These are phyloP conservation scores for Epiblema foenella DNA, from an alignment of 2,888 invertebrate species.

Conservation along the genomic window DNA sequence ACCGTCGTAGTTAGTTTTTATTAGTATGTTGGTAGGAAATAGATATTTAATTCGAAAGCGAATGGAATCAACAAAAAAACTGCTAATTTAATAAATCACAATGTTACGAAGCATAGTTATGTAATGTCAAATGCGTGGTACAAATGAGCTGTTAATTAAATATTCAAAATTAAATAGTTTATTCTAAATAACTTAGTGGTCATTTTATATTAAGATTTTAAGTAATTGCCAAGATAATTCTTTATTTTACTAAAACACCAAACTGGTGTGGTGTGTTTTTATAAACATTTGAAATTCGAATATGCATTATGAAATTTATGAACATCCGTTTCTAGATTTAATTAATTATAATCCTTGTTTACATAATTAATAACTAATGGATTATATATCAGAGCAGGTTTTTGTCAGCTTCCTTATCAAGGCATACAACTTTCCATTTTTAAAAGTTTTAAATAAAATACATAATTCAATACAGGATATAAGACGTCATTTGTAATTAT, in stretches of 20 bases:
- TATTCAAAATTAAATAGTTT: too few relatives aligned
- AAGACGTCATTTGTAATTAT: not conserved
- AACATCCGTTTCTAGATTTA: constrained; percentile 7
- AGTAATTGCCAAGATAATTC: too few relatives aligned
- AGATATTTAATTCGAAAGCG: too few relatives aligned
- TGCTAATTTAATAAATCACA: too few relatives aligned
- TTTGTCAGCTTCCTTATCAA: constrained; percentile 2
- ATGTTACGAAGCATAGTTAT: too few relatives aligned
- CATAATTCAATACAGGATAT: not conserved
- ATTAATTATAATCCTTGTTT: constrained; percentile 5
- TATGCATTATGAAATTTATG: constrained; percentile 2
- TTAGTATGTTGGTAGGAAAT: constrained; percentile 9
- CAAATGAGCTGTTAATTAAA: too few relatives aligned
- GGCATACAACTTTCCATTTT: constrained; percentile 14
- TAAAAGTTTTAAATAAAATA: not conserved
- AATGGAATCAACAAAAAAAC: too few relatives aligned
- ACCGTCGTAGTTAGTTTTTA: not conserved
- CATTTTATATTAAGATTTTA: too few relatives aligned
- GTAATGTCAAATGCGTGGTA: too few relatives aligned
- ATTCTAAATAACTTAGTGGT: too few relatives aligned
- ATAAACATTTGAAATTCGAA: not conserved
- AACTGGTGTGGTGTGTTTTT: not conserved
- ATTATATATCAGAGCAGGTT: not conserved
- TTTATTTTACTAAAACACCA: too few relatives aligned
- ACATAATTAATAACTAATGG: constrained; percentile 11